Conservation (phyloP, 2,888 invertebrate genomes). For the Galerucella calmariensis region DNA sequence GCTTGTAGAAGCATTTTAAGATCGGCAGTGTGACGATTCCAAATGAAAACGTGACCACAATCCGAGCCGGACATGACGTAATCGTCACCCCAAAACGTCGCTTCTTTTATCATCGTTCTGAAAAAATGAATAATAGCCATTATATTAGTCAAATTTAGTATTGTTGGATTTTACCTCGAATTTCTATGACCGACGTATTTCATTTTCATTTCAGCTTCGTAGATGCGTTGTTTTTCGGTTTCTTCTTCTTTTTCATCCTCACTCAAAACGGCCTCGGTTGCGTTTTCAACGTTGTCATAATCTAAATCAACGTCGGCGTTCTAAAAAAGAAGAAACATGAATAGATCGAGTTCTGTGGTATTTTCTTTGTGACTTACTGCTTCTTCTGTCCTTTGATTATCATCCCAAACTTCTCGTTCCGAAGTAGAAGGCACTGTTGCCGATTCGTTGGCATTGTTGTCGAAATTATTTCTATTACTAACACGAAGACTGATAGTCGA, state of each 20-base stretch:
- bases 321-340: constrained; percentile 36
- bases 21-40: constrained; percentile 78
- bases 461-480: constrained; percentile 54
- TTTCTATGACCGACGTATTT: constrained; percentile 84
- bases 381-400: constrained; percentile 28
- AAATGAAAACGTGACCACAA: constrained; percentile 87
- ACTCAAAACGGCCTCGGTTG: constrained; percentile 42
- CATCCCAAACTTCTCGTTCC: constrained; percentile 33
- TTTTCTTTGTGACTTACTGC: constrained; percentile 34
- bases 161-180: constrained; percentile 68
- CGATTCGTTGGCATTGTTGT: constrained; percentile 37
- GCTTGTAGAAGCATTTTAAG: constrained; percentile 81
- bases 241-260: constrained; percentile 43
- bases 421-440: constrained; percentile 52
- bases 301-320: constrained; percentile 59
- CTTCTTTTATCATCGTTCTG: constrained; percentile 87
- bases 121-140: not conserved
- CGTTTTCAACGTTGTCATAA: constrained; percentile 54
- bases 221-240: constrained; percentile 48
- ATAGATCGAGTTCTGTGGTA: not conserved
- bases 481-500: constrained; percentile 70
- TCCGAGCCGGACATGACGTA: constrained; percentile 90
- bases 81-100: constrained; percentile 84
- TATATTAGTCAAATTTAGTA: not conserved
- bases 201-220: constrained; percentile 70